Conservation (phyloP, 1,140 invertebrate genomes). For the Drosophila malerkotliana region DNA sequence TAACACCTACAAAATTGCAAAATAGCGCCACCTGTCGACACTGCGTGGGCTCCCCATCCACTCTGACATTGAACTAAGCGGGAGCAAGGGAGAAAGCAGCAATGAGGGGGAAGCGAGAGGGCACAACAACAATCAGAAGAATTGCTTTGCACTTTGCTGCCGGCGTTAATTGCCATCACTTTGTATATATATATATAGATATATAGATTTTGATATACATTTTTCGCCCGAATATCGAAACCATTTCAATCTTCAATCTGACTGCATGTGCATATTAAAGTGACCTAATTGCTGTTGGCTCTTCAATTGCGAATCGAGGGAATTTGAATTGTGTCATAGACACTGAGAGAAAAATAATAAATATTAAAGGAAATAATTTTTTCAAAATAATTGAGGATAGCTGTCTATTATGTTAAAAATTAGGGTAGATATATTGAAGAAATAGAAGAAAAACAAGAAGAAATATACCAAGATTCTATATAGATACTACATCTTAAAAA, state of each 20-base stretch:
- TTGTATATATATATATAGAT: background rate
- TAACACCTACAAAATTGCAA: background rate
- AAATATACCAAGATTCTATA: too few relatives aligned
- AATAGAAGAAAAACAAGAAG: too few relatives aligned
- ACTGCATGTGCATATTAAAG: slow-evolving; percentile 70
- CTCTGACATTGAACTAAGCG: slow-evolving; percentile 6
- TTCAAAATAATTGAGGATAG: too few relatives aligned
- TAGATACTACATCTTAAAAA: too few relatives aligned
- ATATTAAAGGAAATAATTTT: too few relatives aligned
- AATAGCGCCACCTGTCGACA: slow-evolving; percentile 1
- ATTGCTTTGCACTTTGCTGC: slow-evolving; percentile 59
- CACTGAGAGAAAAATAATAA: slow-evolving; percentile 8
- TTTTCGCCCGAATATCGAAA: slow-evolving; percentile 1
- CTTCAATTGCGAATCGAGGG: slow-evolving; percentile 47
- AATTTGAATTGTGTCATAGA: slow-evolving; percentile 66
- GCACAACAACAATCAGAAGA: slow-evolving; percentile 38
- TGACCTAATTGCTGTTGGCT: slow-evolving; percentile 69
- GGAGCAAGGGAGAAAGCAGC: slow-evolving; percentile 12
- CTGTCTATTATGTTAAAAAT: too few relatives aligned
- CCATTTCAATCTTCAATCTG: slow-evolving; percentile 11
- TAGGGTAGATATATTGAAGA: too few relatives aligned
- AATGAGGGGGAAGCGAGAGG: slow-evolving; percentile 1
- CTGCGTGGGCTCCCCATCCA: background rate
- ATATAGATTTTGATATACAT: slow-evolving; percentile 39
- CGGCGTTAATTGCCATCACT: slow-evolving; percentile 67